A percentile compares a stretch with the other conserved stretches of the same genome.
phyloP scores from a whole-genome alignment of 2,113 vertebrate genomes.

The Pangasianodon hypophthalmus region DNA sequence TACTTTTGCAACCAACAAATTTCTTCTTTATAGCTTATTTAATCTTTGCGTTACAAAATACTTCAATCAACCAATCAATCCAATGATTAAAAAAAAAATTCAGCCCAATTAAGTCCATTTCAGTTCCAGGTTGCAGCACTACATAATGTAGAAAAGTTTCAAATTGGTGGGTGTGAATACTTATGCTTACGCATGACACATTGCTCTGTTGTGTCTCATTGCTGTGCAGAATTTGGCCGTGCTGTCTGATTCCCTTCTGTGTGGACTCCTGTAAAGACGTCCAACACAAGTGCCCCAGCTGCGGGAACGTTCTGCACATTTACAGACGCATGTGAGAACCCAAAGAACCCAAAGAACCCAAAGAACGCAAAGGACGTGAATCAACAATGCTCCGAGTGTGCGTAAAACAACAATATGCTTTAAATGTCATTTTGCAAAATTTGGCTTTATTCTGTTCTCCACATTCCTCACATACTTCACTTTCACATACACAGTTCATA shows the following conservation, averaged over 20 bases:
- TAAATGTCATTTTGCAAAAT: not conserved
- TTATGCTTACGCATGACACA: too few species aligned
- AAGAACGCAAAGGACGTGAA: too few species aligned
- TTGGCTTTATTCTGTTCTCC: not conserved
- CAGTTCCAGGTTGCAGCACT: not conserved
- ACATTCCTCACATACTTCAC: not conserved
- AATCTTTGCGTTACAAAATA: too few species aligned
- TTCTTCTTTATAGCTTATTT: too few species aligned
- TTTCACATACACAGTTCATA: not conserved
- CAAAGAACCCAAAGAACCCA: not conserved
- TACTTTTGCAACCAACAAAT: too few species aligned
- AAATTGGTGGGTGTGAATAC: not conserved
- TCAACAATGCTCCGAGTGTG: not conserved
- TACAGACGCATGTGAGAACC: conserved; percentile 72
- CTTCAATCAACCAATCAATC: not conserved
- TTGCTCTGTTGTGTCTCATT: not conserved
- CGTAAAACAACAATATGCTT: not conserved
- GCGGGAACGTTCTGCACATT: conserved; percentile 70
- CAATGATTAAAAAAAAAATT: not conserved
- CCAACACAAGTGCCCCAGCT: conserved; percentile 82
- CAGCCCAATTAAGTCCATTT: not conserved
- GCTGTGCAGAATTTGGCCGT: conserved; percentile 77
- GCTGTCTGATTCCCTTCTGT: conserved; percentile 86
- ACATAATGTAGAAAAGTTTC: not conserved
- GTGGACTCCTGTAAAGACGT: conserved; percentile 81